Conservation (phyloP, 2,113 vertebrate species). For the Psettodes erumei region DNA sequence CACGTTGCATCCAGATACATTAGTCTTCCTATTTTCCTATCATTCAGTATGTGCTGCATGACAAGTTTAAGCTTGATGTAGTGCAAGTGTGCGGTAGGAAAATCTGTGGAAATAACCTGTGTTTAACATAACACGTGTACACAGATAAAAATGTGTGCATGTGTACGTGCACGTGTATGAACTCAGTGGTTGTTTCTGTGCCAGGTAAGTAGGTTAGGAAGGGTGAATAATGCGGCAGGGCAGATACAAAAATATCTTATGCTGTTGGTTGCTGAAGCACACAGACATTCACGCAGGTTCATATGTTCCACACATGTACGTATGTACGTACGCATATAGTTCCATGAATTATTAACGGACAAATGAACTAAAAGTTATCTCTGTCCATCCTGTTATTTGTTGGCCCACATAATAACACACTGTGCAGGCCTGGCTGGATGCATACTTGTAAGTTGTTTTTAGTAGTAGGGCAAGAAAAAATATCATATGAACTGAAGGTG, state of each 20-base stretch:
- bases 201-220: conserved; percentile 1
- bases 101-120: not conserved
- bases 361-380: conserved; percentile 21
- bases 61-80: not conserved
- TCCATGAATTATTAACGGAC: conserved; percentile 39
- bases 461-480: not conserved
- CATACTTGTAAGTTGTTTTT: not conserved
- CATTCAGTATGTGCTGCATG: not conserved
- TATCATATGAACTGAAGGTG: not conserved
- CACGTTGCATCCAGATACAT: not conserved
- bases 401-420: not conserved
- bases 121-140: not conserved
- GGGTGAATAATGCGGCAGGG: not conserved
- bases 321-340: not conserved
- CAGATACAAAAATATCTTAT: conserved; percentile 11
- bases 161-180: not conserved
- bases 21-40: not conserved
- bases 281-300: not conserved
- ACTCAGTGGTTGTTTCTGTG: not conserved
- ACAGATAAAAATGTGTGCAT: not conserved
- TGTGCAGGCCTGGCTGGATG: not conserved
- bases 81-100: not conserved
- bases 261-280: conserved; percentile 2
- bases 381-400: not conserved
- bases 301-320: not conserved